Evolutionary conservation across 2,888 invertebrate species (phyloP), one percentile per base, ranked within the genome.

Genomic region (Himalopsyche kuldschensis): DNA sequence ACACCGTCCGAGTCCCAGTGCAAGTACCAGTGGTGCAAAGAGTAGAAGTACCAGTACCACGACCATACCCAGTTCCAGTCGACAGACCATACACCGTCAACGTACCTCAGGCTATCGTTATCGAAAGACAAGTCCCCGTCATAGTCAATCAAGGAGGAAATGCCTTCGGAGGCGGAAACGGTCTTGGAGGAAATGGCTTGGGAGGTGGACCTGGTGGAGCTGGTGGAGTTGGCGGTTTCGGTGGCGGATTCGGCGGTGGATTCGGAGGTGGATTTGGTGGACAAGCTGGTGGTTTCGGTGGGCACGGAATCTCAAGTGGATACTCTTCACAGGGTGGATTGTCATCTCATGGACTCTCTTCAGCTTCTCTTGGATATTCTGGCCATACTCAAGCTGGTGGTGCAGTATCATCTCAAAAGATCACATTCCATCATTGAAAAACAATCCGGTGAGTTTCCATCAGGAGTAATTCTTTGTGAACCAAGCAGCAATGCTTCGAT

Each of bases 31-130:
- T 85, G 1, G 47, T 86, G 0, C 85, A 85, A 63, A 86, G 81
- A 79, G 86, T 86, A n/a, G 86, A 86, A 76, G 86, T 86, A 30
- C 85, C 84, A 8, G 86, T 86, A 5, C 82, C 82, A 15, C 89
- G 89, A 82, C 92, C 93, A 76, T 90, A 92, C 90, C 90, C 92
- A 0, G 92, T 92, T 6, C 87, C 92, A 82, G 91, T 93, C 80
- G 90, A 91, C 88, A 89, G 88, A 89, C 89, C 90, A 87, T 89
- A 92, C 80, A 89, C 93, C 75, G 90, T 92, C 75, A 90, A 93
- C 86, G 91, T 93, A 5, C 86, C 86, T 17, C 84, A 79, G 41
- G 83, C 86, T 4, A 55, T 86, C 10, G 77, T 85, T 31, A 55
- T 86, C 31, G 91, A 93, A 90, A 89, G 93, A 87, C 90, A 93